Evolutionary conservation across 2,888 invertebrate species (phyloP), one percentile per base, ranked within the genome.

Genomic region (Apamea epomidion): DNA sequence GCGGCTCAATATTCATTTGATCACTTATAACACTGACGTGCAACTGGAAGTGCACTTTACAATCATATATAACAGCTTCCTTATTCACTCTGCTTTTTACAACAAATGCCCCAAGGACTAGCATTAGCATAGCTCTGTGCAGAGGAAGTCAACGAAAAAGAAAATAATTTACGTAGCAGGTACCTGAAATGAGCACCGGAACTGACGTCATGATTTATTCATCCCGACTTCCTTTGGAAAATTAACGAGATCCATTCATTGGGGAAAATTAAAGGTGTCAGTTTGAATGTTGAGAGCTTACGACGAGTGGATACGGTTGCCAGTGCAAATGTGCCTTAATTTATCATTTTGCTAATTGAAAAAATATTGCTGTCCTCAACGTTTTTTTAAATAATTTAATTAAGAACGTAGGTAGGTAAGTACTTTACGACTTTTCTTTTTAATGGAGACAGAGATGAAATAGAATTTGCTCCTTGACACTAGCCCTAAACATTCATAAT

Each of bases 161-260:
- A 85, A 87, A 84, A 86, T 88, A 88, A 91, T 88, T 89, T 79
- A 88, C 76, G 68, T 76, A 68, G 45, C 2, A 58, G 54, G 32
- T 68, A 71, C 72, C 79, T 87, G 81, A 87, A 90, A 87, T 83
- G 87, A 87, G 81, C 81, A 80, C 84, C 87, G 92, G 92, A 90
- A 89, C 90, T 91, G 90, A 91, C 90, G 91, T 85, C 92, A 92
- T 92, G 91, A 92, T 91, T 93, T 91, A 93, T 93, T 93, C 92
- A 92, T 90, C 69, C 84, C 83, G 83, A 88, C 88, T 90, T 92
- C 91, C 88, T 88, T 91, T 91, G 87, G 87, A 84, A 90, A 90
- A 90, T 93, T 92, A 92, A 93, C 90, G 92, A 92, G 91, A 87
- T 86, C 91, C 90, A 91, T 92, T 91, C 91, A 91, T 91, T 89